Conservation (phyloP, 2,113 vertebrate genomes). For the Solenodon paradoxus region DNA sequence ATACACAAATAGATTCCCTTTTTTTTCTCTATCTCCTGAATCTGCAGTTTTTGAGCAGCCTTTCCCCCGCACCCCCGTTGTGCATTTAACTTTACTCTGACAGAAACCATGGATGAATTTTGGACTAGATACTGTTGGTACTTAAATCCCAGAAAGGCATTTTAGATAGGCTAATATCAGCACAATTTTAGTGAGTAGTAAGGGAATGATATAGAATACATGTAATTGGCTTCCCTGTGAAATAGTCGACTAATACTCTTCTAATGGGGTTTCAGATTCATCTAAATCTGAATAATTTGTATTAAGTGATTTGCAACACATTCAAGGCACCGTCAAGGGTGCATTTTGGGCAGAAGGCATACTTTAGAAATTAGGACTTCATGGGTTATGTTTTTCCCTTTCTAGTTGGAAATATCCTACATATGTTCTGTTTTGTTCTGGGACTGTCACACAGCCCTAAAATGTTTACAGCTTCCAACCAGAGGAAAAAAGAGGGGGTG, state of each 20-base stretch:
- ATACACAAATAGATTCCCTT: slow-evolving; percentile 47
- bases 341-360: slow-evolving; percentile 80
- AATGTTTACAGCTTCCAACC: slow-evolving; percentile 78
- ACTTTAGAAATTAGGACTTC: slow-evolving; percentile 76
- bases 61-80: slow-evolving; percentile 73
- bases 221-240: slow-evolving; percentile 80
- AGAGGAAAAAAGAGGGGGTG: slow-evolving; percentile 38
- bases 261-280: slow-evolving; percentile 71
- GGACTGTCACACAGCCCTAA: slow-evolving; percentile 75
- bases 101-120: slow-evolving; percentile 77
- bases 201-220: slow-evolving; percentile 81
- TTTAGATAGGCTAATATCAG: slow-evolving; percentile 82
- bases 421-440: slow-evolving; percentile 83
- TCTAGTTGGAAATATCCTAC: slow-evolving; percentile 76
- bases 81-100: slow-evolving; percentile 79
- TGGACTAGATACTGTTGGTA: slow-evolving; percentile 76
- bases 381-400: slow-evolving; percentile 34
- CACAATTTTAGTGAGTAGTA: slow-evolving; percentile 83
- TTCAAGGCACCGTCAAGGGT: slow-evolving; percentile 75
- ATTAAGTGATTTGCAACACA: slow-evolving; percentile 79
- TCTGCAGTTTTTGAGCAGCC: slow-evolving; percentile 77
- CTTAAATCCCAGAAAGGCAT: slow-evolving; percentile 80
- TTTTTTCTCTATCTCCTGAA: slow-evolving; percentile 75
- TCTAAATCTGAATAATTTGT: slow-evolving; percentile 80
- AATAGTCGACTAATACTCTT: slow-evolving; percentile 79